phyloP scores from a whole-genome alignment of 2,797 vertebrate genomes.

The Ciconia nigra region DNA sequence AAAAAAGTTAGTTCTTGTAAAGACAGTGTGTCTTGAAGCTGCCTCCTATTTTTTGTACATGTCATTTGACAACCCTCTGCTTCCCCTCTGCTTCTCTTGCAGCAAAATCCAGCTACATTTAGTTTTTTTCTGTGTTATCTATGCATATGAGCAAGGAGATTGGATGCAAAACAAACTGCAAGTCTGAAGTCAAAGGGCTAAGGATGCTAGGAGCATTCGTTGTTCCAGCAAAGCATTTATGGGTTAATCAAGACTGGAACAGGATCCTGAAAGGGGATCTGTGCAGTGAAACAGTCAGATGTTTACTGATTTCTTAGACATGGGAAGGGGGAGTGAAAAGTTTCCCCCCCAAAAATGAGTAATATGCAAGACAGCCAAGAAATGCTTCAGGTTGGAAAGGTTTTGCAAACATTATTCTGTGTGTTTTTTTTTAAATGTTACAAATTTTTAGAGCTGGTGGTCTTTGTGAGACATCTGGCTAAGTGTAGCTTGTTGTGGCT shows the following conservation, averaged over 20 bases:
- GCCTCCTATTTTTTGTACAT: background rate
- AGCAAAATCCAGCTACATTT: background rate
- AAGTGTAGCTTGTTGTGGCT: background rate
- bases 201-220: background rate
- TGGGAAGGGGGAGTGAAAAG: background rate
- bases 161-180: background rate
- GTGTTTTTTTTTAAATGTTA: background rate
- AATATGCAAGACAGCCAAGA: background rate
- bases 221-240: background rate
- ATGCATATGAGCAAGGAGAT: background rate
- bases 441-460: background rate
- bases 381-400: background rate
- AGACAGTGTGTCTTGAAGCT: background rate
- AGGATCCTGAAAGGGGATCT: background rate
- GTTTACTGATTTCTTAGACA: background rate
- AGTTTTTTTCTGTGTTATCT: background rate
- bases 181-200: background rate
- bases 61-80: background rate
- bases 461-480: background rate
- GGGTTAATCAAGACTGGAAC: background rate
- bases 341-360: background rate
- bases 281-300: background rate
- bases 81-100: background rate
- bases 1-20: background rate
- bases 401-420: background rate